Evolutionary conservation across 2,113 vertebrate genomes (phyloP).

Genomic region (Myrmecobius fasciatus): DNA sequence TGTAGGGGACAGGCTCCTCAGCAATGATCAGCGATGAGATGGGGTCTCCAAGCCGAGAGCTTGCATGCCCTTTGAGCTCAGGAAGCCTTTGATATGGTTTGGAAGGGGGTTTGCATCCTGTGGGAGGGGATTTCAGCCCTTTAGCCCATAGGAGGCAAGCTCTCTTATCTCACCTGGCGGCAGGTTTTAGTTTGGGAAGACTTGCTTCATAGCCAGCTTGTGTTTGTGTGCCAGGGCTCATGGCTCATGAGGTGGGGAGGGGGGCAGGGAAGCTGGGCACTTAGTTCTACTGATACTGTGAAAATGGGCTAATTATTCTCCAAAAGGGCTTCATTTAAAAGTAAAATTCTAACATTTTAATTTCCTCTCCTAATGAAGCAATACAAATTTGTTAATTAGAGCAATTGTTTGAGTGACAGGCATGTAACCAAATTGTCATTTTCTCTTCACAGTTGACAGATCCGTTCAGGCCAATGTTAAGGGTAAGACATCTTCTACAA

Average conservation of each 20-base stretch:
- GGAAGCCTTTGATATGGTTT: accelerated
- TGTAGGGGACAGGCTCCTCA: background rate
- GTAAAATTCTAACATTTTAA: constrained; percentile 91
- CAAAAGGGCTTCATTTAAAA: constrained; percentile 89
- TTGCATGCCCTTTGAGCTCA: background rate
- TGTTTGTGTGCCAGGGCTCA: constrained; percentile 61
- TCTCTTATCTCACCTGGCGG: constrained; percentile 59
- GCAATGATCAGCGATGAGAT: background rate
- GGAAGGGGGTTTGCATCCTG: background rate
- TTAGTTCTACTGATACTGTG: constrained; percentile 73
- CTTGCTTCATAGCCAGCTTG: constrained; percentile 73
- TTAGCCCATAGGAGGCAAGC: background rate
- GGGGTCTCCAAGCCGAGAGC: background rate
- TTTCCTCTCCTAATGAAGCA: constrained; percentile 89
- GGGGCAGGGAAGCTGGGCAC: constrained; percentile 62
- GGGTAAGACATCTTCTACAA: constrained; percentile 91
- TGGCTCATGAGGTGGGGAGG: constrained; percentile 59
- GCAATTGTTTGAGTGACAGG: constrained; percentile 90
- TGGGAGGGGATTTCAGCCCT: background rate
- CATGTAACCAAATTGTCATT: constrained; percentile 89
- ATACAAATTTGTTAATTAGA: constrained; percentile 89
- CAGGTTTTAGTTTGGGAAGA: constrained; percentile 51
- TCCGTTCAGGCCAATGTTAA: constrained; percentile 97
- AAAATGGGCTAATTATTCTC: constrained; percentile 87
- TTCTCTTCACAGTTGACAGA: constrained; percentile 94